Conservation (phyloP, 2,113 vertebrate genomes). For the Scatophagus argus region DNA sequence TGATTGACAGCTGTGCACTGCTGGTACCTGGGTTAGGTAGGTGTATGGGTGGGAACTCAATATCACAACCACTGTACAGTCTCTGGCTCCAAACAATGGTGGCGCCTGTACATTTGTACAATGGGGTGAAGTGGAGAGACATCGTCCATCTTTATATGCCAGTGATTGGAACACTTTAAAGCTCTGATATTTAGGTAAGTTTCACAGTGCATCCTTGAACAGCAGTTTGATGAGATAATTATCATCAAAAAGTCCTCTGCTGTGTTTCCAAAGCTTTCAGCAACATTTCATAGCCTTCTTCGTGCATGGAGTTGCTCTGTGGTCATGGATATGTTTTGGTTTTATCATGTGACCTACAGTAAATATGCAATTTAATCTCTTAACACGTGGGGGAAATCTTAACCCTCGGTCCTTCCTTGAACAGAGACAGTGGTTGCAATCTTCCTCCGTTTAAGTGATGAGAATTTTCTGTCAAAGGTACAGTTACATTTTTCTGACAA, state of each 20-base stretch:
- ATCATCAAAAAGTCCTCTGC: not conserved
- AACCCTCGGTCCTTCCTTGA: not conserved
- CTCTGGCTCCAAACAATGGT: no score
- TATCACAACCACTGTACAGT: no score
- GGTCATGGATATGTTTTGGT: not conserved
- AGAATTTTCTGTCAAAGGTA: not conserved
- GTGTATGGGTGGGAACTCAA: no score
- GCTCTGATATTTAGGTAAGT: not conserved
- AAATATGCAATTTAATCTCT: not conserved
- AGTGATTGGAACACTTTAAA: no score
- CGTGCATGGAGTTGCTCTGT: not conserved
- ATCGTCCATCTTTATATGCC: no score
- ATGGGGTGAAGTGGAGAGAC: no score
- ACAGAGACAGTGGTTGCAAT: not conserved
- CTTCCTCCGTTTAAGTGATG: not conserved
- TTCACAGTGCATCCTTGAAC: not conserved
- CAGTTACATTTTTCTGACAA: not conserved
- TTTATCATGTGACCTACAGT: not conserved
- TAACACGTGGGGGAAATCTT: not conserved
- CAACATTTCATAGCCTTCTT: not conserved
- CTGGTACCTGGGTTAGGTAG: no score
- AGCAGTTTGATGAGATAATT: not conserved
- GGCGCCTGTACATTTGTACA: no score
- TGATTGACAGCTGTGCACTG: no score
- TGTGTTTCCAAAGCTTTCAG: not conserved